These are phyloP conservation scores for Andrena chrysosceles DNA, from an alignment of 2,888 invertebrate genomes.

Conservation along the genomic window DNA sequence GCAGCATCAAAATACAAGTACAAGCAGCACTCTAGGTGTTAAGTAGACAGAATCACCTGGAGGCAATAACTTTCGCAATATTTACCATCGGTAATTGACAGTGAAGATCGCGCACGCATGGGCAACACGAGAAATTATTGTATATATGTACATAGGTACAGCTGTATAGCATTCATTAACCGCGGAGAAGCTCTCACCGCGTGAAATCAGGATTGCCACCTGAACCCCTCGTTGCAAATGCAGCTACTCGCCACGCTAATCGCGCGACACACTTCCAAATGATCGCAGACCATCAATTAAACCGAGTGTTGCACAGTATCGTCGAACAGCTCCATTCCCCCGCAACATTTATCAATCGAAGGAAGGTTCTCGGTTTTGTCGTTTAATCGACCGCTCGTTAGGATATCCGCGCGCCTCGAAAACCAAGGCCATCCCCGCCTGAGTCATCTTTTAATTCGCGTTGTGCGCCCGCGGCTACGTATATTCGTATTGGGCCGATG, in stretches of 20 bases:
- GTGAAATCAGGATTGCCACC: slow-evolving; percentile 14
- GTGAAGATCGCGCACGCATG: not conserved
- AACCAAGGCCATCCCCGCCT: slow-evolving; percentile 30
- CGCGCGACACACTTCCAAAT: slow-evolving; percentile 40
- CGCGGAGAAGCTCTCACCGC: not conserved
- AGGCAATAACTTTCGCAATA: slow-evolving; percentile 22
- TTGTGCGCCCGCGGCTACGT: slow-evolving; percentile 42
- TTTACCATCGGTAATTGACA: slow-evolving; percentile 17
- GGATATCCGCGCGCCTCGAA: slow-evolving; percentile 26
- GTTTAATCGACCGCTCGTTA: slow-evolving; percentile 57
- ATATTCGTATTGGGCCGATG: slow-evolving; percentile 69
- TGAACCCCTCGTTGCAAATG: slow-evolving; percentile 3
- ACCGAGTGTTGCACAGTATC: not conserved
- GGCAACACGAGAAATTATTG: not conserved
- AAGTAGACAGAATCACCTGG: slow-evolving; percentile 14
- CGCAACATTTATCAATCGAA: slow-evolving; percentile 32
- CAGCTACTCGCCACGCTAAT: slow-evolving; percentile 26
- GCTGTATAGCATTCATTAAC: slow-evolving; percentile 14
- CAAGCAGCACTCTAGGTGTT: not conserved
- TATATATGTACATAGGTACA: not conserved
- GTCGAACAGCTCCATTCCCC: slow-evolving; percentile 45
- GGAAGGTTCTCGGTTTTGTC: slow-evolving; percentile 5
- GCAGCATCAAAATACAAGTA: not conserved
- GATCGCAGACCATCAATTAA: slow-evolving; percentile 46
- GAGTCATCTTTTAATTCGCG: slow-evolving; percentile 67